phyloP scores from a whole-genome alignment of 2,113 vertebrate genomes.

The Paedocypris sp. region DNA sequence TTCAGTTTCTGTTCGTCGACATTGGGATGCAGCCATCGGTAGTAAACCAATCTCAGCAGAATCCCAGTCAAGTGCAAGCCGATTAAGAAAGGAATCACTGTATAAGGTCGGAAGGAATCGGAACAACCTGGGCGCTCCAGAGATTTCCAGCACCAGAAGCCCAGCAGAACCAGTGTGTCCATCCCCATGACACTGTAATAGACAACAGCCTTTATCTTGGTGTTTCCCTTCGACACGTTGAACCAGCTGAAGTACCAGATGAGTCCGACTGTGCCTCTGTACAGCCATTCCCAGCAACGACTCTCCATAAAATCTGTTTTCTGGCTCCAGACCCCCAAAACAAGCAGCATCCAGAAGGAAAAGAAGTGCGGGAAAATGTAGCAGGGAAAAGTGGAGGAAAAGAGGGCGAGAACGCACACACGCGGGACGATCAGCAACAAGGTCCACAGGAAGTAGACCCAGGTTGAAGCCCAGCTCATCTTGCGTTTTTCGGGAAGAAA shows the following conservation, averaged over 20 bases:
- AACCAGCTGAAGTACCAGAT: constrained; percentile 82
- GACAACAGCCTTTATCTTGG: constrained; percentile 46
- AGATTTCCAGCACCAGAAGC: constrained; percentile 50
- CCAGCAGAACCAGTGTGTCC: constrained; percentile 61
- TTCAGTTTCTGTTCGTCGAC: not conserved
- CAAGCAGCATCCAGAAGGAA: constrained; percentile 55
- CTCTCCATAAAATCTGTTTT: constrained; percentile 64
- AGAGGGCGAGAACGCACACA: constrained; percentile 55
- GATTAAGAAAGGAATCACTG: not conserved
- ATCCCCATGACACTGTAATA: constrained; percentile 61
- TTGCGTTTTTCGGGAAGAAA: constrained; percentile 53
- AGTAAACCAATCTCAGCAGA: constrained; percentile 38
- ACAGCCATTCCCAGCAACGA: constrained; percentile 50
- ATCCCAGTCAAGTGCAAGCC: constrained; percentile 27
- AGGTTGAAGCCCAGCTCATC: constrained; percentile 43
- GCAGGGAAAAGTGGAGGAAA: constrained; percentile 50
- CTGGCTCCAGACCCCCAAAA: constrained; percentile 66
- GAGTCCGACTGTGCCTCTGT: constrained; percentile 57
- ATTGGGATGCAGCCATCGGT: constrained; percentile 44
- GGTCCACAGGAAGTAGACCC: constrained; percentile 69
- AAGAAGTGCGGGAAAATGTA: constrained; percentile 55
- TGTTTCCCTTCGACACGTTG: constrained; percentile 54
- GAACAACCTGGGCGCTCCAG: constrained; percentile 6
- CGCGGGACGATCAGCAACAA: constrained; percentile 64
- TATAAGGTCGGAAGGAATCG: rapidly evolving